phyloP scores from a whole-genome alignment of 2,888 invertebrate species.

The Caenorhabditis auriculariae region DNA sequence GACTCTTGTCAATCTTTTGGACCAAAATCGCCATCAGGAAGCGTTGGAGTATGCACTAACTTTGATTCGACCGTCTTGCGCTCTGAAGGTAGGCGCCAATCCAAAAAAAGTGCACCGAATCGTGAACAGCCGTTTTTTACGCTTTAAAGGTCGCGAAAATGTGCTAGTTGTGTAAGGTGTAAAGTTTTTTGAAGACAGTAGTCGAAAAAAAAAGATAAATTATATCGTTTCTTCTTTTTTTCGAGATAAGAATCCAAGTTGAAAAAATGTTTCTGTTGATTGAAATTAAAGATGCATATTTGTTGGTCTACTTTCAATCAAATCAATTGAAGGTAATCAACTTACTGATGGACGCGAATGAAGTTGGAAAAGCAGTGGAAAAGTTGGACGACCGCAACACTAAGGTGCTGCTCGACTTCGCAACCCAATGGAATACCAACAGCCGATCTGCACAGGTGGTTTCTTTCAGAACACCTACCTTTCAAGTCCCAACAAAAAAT shows the following conservation, averaged over 20 bases:
- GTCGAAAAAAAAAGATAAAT: too few relatives aligned
- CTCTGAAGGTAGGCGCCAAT: constrained; percentile 36
- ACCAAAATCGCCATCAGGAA: constrained; percentile 51
- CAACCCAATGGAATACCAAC: constrained; percentile 61
- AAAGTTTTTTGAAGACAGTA: too few relatives aligned
- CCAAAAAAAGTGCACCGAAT: too few relatives aligned
- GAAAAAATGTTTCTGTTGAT: neutral
- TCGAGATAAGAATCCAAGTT: too few relatives aligned
- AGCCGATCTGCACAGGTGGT: constrained; percentile 44
- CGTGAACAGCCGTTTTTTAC: too few relatives aligned
- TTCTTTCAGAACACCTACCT: too few relatives aligned
- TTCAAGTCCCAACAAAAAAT: too few relatives aligned
- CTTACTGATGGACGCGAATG: constrained; percentile 32
- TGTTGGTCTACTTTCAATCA: neutral
- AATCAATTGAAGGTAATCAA: constrained; percentile 42
- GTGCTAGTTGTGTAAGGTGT: too few relatives aligned
- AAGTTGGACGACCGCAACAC: constrained; percentile 40
- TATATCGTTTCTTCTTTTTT: too few relatives aligned
- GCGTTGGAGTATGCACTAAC: constrained; percentile 54
- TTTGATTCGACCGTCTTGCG: constrained; percentile 49
- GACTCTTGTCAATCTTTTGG: constrained; percentile 53
- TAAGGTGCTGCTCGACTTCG: constrained; percentile 49
- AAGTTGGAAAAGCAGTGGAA: constrained; percentile 19
- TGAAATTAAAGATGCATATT: neutral
- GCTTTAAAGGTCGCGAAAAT: too few relatives aligned